phyloP scores from a whole-genome alignment of 2,797 vertebrate species.

The Ambastaia sidthimunki region DNA sequence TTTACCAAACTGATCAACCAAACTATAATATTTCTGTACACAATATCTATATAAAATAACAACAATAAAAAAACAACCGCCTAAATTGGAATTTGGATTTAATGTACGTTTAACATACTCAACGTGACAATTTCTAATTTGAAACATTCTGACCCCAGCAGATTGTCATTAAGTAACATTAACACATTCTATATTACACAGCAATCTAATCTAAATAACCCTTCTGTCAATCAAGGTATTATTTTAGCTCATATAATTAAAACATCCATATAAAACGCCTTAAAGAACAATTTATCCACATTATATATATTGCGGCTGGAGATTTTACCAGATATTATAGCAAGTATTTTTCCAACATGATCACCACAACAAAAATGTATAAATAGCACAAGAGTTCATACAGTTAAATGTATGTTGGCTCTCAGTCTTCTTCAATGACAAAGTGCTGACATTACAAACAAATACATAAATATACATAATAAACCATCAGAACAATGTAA shows the following conservation, averaged over 20 bases:
- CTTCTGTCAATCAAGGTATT: background rate
- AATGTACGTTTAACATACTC: conserved; percentile 21
- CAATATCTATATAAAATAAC: too few relatives aligned
- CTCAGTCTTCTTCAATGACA: background rate
- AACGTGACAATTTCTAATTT: background rate
- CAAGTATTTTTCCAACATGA: background rate
- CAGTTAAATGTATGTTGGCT: background rate
- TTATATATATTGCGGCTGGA: background rate
- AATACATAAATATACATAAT: conserved; percentile 10
- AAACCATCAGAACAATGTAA: background rate
- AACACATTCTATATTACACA: conserved; percentile 8
- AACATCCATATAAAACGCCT: background rate
- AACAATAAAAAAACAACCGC: background rate
- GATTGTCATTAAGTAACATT: conserved; percentile 5
- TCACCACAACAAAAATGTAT: background rate
- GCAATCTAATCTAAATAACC: background rate
- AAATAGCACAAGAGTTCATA: background rate
- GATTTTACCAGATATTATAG: conserved; percentile 1
- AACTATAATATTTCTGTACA: too few relatives aligned
- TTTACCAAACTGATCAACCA: background rate
- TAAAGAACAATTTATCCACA: background rate
- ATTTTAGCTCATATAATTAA: background rate
- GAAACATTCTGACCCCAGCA: conserved; percentile 28
- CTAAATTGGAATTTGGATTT: background rate
- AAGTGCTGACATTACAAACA: background rate